Conservation (phyloP, 2,888 invertebrate genomes). For the Cybosia mesomella region DNA sequence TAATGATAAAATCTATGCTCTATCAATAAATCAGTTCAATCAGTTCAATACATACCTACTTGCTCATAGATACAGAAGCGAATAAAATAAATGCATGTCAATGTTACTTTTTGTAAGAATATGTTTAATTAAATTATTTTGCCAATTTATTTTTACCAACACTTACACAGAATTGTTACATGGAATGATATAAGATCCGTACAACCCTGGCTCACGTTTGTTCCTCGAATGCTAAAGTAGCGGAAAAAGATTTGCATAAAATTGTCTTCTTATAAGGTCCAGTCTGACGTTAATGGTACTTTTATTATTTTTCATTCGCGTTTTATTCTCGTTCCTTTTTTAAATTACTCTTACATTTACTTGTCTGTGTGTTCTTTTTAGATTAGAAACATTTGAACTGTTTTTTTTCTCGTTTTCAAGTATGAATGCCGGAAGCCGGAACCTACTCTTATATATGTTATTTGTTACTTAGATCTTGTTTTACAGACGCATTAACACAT, state of each 20-base stretch:
- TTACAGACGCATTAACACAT: not conserved
- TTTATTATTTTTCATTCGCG: conserved; percentile 53
- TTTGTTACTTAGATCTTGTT: not conserved
- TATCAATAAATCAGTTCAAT: no score
- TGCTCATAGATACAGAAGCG: no score
- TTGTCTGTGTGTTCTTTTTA: conserved; percentile 37
- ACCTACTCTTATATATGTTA: not conserved
- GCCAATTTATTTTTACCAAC: not conserved
- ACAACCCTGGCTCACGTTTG: conserved; percentile 58
- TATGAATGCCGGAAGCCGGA: not conserved
- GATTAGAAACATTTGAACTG: conserved; percentile 3
- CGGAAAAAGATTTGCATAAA: conserved; percentile 84
- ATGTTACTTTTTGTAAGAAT: no score
- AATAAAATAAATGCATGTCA: no score
- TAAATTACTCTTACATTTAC: conserved; percentile 49
- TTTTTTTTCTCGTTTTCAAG: not conserved
- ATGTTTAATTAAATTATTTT: no score
- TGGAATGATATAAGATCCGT: conserved; percentile 49
- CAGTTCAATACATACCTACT: no score
- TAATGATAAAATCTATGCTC: no score
- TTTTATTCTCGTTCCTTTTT: conserved; percentile 48
- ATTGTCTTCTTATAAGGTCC: conserved; percentile 80
- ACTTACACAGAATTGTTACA: not conserved
- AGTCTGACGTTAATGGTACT: conserved; percentile 58
- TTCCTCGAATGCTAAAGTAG: conserved; percentile 79